Base-by-base conservation (phyloP, 2,888 invertebrate genomes). In the Melieria picta region DNA sequence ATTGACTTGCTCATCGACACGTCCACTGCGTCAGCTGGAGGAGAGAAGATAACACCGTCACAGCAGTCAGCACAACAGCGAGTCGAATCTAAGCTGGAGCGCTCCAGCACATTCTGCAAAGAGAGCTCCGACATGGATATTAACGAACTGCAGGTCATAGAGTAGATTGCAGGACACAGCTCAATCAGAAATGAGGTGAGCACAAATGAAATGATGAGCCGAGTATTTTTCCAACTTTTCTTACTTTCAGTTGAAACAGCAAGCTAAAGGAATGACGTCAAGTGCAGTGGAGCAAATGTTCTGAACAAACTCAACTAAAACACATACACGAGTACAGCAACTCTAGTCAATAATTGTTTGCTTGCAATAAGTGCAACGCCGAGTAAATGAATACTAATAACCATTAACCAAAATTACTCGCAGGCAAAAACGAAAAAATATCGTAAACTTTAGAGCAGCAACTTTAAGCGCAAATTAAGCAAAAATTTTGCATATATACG, bases 81-180 rank as follows among this genome's bases (percentile, higher is more conserved):
- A 77, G 76, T 80, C 60, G 80, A 82, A 77, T 82, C 84, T 48
- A 87, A 87, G 77, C 78, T 87, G 72, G 87, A 87, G 75, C 81
- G 87, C 43, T 87, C 87, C n/a, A 87, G 86, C 77, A 87, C 87
- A 48, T 87, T 87, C 73, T 86, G 87, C 80, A 86, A 86, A 74
- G 87, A 87, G 69, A 68, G 76, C 13, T 84, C 86, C 75, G 85
- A 86, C 72, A 73, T 83, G 72, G 86, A 86, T 69, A 73, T 82
- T 11, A 80, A 83, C 65, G 86, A 86, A 66, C 79, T 87, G 76
- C 85, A 87, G 77, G 85, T 86, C 73, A 83, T 87, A 72, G 87
- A 87, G 79, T 87, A 83, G 68, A 78, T 71, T 10, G 48, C 30
- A 45, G n/a, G 46, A 46, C 48, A 11, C 56, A 58, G 48, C 69